Percentiles rank a stretch among this genome's conserved stretches.
These are phyloP conservation scores for Campoplex nolae DNA, from an alignment of 2,888 invertebrate genomes.

Conservation along the genomic window DNA sequence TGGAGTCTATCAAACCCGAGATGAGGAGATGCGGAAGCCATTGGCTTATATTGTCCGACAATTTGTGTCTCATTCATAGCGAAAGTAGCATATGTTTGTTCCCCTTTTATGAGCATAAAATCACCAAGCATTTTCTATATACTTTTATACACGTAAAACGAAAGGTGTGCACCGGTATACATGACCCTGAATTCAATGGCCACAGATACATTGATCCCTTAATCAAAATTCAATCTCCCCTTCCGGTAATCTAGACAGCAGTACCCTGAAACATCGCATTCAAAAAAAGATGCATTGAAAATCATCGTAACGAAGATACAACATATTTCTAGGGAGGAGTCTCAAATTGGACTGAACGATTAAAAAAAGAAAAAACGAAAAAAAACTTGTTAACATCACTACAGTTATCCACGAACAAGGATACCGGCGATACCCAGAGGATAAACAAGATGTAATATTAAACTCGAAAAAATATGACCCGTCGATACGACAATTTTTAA, in stretches of 20 bases:
- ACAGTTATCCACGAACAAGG: not conserved
- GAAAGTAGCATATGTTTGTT: constrained; percentile 51
- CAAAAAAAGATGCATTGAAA: not conserved
- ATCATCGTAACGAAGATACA: not conserved
- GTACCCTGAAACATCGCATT: not conserved
- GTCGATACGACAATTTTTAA: not conserved
- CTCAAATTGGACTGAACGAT: not conserved
- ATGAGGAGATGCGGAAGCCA: constrained; percentile 28
- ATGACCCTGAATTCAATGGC: not conserved
- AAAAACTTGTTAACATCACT: no score
- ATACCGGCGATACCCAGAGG: not conserved
- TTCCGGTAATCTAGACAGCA: constrained; percentile 8
- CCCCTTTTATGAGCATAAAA: not conserved
- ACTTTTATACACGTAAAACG: not conserved
- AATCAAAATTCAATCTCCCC: constrained; percentile 35
- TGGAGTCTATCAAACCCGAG: not conserved
- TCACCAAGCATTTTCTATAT: not conserved
- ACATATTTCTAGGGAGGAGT: not conserved
- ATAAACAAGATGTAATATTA: not conserved
- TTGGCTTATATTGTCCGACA: constrained; percentile 69
- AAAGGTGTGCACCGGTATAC: not conserved
- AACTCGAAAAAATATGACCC: not conserved
- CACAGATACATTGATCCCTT: not conserved
- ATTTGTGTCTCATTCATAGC: constrained; percentile 70
- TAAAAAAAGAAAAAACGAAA: not conserved